Percentiles rank a stretch among this genome's conserved stretches.
Evolutionary conservation across 2,113 vertebrate species (phyloP).

Genomic region (Sciurus niger): DNA sequence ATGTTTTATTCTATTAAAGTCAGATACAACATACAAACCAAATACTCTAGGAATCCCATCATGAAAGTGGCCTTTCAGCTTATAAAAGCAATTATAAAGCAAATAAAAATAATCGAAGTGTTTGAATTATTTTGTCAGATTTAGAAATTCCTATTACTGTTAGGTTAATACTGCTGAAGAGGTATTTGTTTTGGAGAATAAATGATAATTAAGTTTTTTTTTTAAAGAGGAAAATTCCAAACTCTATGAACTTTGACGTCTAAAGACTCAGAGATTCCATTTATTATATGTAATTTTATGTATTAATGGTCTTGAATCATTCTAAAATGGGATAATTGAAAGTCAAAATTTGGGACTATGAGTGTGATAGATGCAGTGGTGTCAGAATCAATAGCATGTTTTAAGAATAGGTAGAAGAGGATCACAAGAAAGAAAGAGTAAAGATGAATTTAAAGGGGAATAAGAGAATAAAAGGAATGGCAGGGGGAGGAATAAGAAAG

Average conservation of each 20-base stretch:
- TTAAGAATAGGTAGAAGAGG: neutral
- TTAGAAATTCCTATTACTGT: conserved; percentile 5
- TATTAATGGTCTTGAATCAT: neutral
- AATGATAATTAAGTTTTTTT: neutral
- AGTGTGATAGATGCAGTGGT: neutral
- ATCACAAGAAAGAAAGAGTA: neutral
- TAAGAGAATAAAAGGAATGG: neutral
- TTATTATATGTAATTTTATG: neutral
- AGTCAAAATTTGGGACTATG: neutral
- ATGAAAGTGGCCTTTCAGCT: neutral
- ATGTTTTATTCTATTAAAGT: neutral
- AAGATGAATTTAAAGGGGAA: neutral
- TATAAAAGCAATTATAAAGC: neutral
- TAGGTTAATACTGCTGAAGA: neutral
- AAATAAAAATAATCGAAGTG: neutral
- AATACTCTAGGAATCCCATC: neutral
- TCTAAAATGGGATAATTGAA: neutral
- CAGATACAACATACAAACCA: neutral
- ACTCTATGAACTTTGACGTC: neutral
- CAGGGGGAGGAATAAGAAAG: neutral
- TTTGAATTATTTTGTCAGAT: neutral
- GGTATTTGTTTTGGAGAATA: neutral
- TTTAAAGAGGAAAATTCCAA: neutral
- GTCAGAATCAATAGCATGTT: neutral
- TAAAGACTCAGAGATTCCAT: neutral